These are phyloP conservation scores for Centruroides sculpturatus DNA, from an alignment of 1,140 invertebrate genomes.

Conservation along the genomic window DNA sequence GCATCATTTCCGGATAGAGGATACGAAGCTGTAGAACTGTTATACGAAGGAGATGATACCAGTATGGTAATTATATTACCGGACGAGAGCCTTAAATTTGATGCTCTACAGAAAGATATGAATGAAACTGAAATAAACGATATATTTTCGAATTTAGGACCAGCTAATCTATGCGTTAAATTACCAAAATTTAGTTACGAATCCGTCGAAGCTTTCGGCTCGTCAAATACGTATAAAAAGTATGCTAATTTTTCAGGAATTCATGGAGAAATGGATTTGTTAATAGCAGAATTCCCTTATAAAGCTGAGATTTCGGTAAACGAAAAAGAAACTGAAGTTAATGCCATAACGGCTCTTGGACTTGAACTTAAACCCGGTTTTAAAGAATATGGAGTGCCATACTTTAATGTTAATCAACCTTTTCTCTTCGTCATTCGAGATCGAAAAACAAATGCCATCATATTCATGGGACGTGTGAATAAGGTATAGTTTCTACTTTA, in stretches of 20 bases:
- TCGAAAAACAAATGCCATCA: not conserved
- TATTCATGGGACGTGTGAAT: not conserved
- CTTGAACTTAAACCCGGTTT: no score
- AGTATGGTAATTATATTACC: constrained; percentile 27
- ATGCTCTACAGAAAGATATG: not conserved
- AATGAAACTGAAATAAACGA: not conserved
- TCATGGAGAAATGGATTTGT: constrained; percentile 32
- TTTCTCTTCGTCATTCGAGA: not conserved
- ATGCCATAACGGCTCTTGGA: constrained; percentile 28
- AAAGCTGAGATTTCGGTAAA: constrained; percentile 44
- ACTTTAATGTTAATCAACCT: not conserved
- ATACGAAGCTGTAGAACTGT: constrained; percentile 29
- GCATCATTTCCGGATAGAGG: not conserved
- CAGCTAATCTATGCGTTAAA: constrained; percentile 25
- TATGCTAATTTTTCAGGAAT: constrained; percentile 48
- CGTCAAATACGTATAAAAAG: constrained; percentile 31
- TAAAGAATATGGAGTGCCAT: not conserved
- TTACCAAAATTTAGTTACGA: constrained; percentile 65
- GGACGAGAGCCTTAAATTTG: not conserved
- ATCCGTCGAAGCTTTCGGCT: not conserved
- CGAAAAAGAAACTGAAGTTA: constrained; percentile 53
- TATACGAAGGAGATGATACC: constrained; percentile 40
- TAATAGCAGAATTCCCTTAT: constrained; percentile 28
- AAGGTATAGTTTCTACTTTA: not conserved
- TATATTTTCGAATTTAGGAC: no score